Percentiles rank a stretch among this genome's conserved stretches.
Evolutionary conservation across 2,888 invertebrate species (phyloP).

Genomic region (Vanessa cardui): DNA sequence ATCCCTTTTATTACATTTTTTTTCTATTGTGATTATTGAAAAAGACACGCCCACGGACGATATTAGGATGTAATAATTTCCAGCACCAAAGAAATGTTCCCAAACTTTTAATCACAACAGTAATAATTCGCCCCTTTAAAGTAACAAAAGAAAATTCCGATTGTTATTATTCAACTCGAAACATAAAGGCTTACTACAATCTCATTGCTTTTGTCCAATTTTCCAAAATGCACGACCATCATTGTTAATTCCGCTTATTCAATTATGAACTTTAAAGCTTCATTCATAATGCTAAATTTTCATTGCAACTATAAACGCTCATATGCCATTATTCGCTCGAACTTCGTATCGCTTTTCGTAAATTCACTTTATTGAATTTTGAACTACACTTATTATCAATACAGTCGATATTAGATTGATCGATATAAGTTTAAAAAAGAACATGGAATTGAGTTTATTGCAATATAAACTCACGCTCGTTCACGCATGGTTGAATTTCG

Average conservation of each 20-base stretch:
- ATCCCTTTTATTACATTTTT: neutral
- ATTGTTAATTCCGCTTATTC: neutral
- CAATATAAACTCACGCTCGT: slow-evolving; percentile 20
- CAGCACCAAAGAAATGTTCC: slow-evolving; percentile 12
- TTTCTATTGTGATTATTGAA: neutral
- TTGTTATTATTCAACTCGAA: slow-evolving; percentile 38
- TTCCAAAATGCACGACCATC: slow-evolving; percentile 30
- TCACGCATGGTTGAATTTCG: slow-evolving; percentile 27
- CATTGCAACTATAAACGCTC: neutral
- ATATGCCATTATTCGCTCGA: slow-evolving; percentile 6
- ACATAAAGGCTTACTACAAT: slow-evolving; percentile 29
- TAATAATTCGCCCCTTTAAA: slow-evolving; percentile 32
- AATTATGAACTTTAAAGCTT: neutral
- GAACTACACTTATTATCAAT: slow-evolving; percentile 13
- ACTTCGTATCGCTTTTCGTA: slow-evolving; percentile 23
- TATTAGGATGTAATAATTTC: slow-evolving; percentile 13
- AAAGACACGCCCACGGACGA: neutral
- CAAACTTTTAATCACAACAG: slow-evolving; percentile 28
- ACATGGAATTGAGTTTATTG: slow-evolving; percentile 21
- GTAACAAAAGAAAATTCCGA: slow-evolving; percentile 34
- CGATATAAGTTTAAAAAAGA: slow-evolving; percentile 13
- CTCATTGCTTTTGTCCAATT: slow-evolving; percentile 32
- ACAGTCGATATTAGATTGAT: slow-evolving; percentile 23
- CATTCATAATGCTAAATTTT: neutral
- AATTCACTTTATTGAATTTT: slow-evolving; percentile 28